phyloP scores from a whole-genome alignment of 1,140 invertebrate species.

The Drosophila pseudoananassae region DNA sequence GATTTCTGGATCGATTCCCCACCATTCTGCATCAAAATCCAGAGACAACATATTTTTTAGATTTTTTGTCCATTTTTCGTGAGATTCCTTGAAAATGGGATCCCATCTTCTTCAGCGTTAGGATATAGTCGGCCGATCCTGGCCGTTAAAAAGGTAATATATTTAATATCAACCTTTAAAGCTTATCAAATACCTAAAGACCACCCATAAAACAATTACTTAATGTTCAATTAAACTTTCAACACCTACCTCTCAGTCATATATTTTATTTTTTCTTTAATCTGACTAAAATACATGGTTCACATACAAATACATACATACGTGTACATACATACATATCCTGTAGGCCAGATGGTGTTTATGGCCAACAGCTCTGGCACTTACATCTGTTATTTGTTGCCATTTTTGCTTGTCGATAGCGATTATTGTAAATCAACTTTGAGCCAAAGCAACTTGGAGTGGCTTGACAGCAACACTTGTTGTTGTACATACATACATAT shows the following conservation, averaged over 20 bases:
- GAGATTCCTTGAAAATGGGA: too few species aligned
- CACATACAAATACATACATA: not conserved
- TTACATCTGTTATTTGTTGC: slow-evolving; percentile 37
- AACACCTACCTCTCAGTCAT: not conserved
- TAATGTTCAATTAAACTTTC: not conserved
- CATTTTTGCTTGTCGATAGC: slow-evolving; percentile 42
- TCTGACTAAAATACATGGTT: not conserved
- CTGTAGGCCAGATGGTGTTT: slow-evolving; percentile 45
- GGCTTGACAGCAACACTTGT: slow-evolving; percentile 16
- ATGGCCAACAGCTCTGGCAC: slow-evolving; percentile 36
- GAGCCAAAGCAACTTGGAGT: slow-evolving; percentile 33
- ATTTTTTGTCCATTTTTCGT: too few species aligned
- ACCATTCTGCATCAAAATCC: too few species aligned
- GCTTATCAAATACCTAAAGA: too few species aligned
- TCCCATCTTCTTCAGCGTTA: too few species aligned
- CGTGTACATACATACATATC: slow-evolving; percentile 1
- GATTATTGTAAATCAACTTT: slow-evolving; percentile 67
- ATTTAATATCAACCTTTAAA: too few species aligned
- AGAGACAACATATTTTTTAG: too few species aligned
- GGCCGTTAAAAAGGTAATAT: too few species aligned
- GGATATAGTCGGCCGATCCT: too few species aligned
- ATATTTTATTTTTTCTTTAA: not conserved
- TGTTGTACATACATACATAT: slow-evolving; percentile 5
- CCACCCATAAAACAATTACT: not conserved
- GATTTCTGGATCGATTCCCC: too few species aligned